Evolutionary conservation across 1,140 invertebrate species (phyloP).

Genomic region (Formica exsecta): DNA sequence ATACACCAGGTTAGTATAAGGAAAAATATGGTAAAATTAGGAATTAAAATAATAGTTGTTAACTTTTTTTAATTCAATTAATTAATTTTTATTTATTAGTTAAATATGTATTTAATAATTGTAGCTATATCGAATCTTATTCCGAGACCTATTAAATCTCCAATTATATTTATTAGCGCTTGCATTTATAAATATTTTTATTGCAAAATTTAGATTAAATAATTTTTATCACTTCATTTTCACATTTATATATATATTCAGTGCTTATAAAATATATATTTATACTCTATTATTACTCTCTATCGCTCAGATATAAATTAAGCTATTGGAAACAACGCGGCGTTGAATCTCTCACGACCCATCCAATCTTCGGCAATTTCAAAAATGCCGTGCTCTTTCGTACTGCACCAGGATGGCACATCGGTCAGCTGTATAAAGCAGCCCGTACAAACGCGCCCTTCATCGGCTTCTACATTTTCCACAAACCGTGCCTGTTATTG

Average conservation of each 20-base stretch:
- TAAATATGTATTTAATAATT: no score
- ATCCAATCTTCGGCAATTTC: conserved; percentile 76
- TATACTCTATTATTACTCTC: not conserved
- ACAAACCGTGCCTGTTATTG: conserved; percentile 72
- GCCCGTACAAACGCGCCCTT: conserved; percentile 55
- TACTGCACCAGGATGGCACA: conserved; percentile 80
- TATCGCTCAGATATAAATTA: conserved; percentile 33
- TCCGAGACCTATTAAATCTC: no score
- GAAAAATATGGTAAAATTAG: no score
- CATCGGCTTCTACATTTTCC: conserved; percentile 73
- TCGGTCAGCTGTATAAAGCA: conserved; percentile 75
- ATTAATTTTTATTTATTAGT: no score
- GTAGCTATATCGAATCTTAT: no score
- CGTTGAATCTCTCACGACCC: conserved; percentile 67
- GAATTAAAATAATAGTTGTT: no score
- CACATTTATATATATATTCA: no score
- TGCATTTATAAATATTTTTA: no score
- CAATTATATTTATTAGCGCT: no score
- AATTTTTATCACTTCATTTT: not conserved
- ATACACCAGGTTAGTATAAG: no score
- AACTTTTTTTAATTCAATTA: no score
- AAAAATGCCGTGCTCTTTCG: conserved; percentile 72
- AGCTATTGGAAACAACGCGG: conserved; percentile 72
- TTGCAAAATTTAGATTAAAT: not conserved
- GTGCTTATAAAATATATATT: not conserved